phyloP scores from a whole-genome alignment of 2,113 vertebrate species.

The Neolamprologus cancellatus region DNA sequence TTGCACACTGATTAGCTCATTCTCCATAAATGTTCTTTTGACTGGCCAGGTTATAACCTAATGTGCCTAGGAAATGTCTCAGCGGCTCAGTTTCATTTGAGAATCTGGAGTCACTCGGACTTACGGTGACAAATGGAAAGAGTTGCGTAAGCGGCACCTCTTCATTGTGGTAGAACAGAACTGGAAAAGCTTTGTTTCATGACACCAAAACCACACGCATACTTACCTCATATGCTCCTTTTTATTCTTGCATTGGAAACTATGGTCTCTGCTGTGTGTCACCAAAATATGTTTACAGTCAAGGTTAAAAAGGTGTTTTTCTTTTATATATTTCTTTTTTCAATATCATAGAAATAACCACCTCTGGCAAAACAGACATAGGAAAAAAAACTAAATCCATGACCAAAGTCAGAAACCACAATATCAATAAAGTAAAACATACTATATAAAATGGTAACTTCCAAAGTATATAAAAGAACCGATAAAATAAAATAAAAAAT shows the following conservation, averaged over 20 bases:
- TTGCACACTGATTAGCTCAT: constrained; percentile 16
- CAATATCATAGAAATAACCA: neutral
- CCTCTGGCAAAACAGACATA: neutral
- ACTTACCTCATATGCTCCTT: constrained; percentile 2
- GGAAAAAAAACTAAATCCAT: neutral
- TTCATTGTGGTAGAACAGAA: neutral
- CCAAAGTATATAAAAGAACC: neutral
- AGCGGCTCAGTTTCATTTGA: neutral
- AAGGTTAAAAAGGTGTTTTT: neutral
- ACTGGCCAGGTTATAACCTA: neutral
- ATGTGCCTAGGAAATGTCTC: constrained; percentile 6
- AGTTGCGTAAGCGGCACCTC: constrained; percentile 18
- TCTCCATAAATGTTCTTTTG: constrained; percentile 2
- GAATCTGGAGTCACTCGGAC: neutral
- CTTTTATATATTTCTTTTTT: neutral
- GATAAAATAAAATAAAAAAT: neutral
- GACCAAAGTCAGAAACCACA: neutral
- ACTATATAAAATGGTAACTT: neutral
- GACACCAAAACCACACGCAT: neutral
- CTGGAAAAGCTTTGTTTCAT: constrained; percentile 25
- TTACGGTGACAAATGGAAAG: constrained; percentile 41
- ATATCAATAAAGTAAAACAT: neutral
- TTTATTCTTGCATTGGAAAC: neutral
- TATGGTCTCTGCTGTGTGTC: neutral
- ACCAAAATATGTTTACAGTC: neutral